Evolutionary conservation across 2,113 vertebrate genomes (phyloP).

Genomic region (Ploceus nigricollis): DNA sequence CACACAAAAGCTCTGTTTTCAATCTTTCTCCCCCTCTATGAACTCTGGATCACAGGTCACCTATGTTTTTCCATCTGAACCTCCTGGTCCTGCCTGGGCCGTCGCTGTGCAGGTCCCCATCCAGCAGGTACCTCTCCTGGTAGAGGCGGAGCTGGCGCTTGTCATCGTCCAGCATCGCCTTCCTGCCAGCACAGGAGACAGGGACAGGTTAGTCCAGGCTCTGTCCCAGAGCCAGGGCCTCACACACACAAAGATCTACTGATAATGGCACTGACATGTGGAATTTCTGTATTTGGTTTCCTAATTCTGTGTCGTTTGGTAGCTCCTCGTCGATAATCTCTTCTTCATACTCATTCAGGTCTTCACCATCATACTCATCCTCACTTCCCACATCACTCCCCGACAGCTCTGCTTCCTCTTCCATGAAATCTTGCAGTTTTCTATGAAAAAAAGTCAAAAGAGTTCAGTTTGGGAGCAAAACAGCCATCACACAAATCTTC

Average conservation of each 20-base stretch:
- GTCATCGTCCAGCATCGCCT: conserved; percentile 91
- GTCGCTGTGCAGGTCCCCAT: conserved; percentile 93
- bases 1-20: not conserved
- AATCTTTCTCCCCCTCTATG: not conserved
- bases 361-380: conserved; percentile 84
- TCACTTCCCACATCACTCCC: conserved; percentile 90
- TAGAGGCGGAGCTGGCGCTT: conserved; percentile 88
- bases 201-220: not conserved
- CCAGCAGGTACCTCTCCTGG: conserved; percentile 90
- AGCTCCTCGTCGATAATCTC: conserved; percentile 89
- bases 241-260: not conserved
- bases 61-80: conserved; percentile 94
- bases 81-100: conserved; percentile 88
- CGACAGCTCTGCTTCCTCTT: conserved; percentile 93
- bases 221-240: not conserved
- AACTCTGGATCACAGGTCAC: conserved; percentile 49
- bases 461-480: not conserved
- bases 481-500: not conserved
- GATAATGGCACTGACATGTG: conserved; percentile 84
- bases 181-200: conserved; percentile 73
- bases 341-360: conserved; percentile 89
- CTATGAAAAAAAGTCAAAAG: conserved; percentile 55
- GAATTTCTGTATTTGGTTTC: conserved; percentile 92
- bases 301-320: conserved; percentile 87
- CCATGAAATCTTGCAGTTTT: conserved; percentile 85